phyloP scores from a whole-genome alignment of 2,888 invertebrate genomes.

The Drosophila merina region DNA sequence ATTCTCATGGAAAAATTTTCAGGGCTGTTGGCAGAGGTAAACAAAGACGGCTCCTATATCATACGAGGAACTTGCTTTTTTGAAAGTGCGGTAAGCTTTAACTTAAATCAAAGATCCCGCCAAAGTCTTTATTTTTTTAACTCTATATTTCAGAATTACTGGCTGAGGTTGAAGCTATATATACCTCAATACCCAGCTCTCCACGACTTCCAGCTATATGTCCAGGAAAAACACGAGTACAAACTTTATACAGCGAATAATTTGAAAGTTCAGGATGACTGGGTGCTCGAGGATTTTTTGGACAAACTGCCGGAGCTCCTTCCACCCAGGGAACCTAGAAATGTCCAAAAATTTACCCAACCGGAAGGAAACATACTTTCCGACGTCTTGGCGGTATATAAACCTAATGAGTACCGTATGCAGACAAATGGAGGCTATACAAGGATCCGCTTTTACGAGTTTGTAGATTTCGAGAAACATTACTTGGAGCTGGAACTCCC shows the following conservation, averaged over 20 bases:
- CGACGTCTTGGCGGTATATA: slow-evolving; percentile 69
- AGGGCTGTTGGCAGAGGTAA: slow-evolving; percentile 39
- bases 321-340: background rate
- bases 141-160: slow-evolving; percentile 45
- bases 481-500: slow-evolving; percentile 74
- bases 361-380: slow-evolving; percentile 59
- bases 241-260: slow-evolving; percentile 39
- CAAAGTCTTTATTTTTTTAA: background rate
- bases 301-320: slow-evolving; percentile 46
- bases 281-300: slow-evolving; percentile 67
- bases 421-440: slow-evolving; percentile 62
- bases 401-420: slow-evolving; percentile 64
- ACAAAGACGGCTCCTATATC: slow-evolving; percentile 11
- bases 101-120: slow-evolving; percentile 6
- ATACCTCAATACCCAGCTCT: slow-evolving; percentile 73
- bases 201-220: slow-evolving; percentile 51
- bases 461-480: slow-evolving; percentile 72
- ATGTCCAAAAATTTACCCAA: too few relatives aligned
- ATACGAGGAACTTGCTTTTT: slow-evolving; percentile 49
- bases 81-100: slow-evolving; percentile 15
- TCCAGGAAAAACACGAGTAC: slow-evolving; percentile 57
- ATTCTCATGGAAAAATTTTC: slow-evolving; percentile 43
- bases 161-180: slow-evolving; percentile 60
- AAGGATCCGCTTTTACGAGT: slow-evolving; percentile 71
- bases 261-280: slow-evolving; percentile 46